Conservation (phyloP, 2,113 vertebrate species). For the Notothenia rossii region DNA sequence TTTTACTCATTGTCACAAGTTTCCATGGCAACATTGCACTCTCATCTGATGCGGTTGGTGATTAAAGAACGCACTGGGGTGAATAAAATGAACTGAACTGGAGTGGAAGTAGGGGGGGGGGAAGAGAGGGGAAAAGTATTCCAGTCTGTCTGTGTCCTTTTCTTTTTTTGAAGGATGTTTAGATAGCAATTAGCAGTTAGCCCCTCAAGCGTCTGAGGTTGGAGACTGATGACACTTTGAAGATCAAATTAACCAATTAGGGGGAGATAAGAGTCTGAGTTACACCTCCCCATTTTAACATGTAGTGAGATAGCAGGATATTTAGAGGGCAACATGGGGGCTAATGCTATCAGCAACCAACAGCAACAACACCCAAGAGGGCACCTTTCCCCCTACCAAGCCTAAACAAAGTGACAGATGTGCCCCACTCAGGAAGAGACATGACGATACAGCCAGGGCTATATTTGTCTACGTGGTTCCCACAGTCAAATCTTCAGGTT, state of each 20-base stretch:
- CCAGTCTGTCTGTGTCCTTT: slow-evolving; percentile 38
- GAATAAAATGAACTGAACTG: slow-evolving; percentile 59
- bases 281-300: slow-evolving; percentile 23
- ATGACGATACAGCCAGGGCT: slow-evolving; percentile 23
- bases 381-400: neutral
- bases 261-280: slow-evolving; percentile 42
- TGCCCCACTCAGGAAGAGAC: slow-evolving; percentile 30
- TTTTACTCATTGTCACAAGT: slow-evolving; percentile 86
- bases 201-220: slow-evolving; percentile 38
- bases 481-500: slow-evolving; percentile 50
- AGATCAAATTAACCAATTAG: slow-evolving; percentile 59
- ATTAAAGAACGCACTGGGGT: slow-evolving; percentile 85
- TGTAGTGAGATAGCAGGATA: slow-evolving; percentile 19
- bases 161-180: slow-evolving; percentile 57
- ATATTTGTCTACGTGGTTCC: slow-evolving; percentile 53
- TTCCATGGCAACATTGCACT: slow-evolving; percentile 88
- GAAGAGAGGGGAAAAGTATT: slow-evolving; percentile 1
- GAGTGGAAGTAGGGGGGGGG: slow-evolving; percentile 30
- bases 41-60: slow-evolving; percentile 87
- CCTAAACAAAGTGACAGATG: slow-evolving; percentile 27
- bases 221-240: slow-evolving; percentile 53
- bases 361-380: neutral
- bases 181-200: slow-evolving; percentile 68
- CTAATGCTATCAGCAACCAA: slow-evolving; percentile 14
- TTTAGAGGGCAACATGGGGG: slow-evolving; percentile 3